A percentile compares a stretch with the other conserved stretches of the same genome.
These are phyloP conservation scores for Hecatera dysodea DNA, from an alignment of 2,888 invertebrate genomes.

Conservation along the genomic window DNA sequence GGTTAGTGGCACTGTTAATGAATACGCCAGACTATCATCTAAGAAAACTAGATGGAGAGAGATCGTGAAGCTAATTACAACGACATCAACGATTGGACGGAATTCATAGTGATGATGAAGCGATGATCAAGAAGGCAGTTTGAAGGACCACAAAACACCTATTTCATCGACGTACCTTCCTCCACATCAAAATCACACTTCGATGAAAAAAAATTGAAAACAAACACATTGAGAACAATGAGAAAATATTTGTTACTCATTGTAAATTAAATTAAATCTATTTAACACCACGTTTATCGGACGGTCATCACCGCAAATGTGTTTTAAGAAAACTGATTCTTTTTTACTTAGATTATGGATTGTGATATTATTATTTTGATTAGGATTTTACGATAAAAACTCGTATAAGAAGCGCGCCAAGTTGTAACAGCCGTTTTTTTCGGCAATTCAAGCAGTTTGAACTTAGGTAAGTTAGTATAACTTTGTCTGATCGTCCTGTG, in stretches of 20 bases:
- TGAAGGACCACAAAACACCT: neutral
- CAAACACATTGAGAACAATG: slow-evolving; percentile 37
- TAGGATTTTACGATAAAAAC: slow-evolving; percentile 27
- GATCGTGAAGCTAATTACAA: too few species aligned
- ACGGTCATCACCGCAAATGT: slow-evolving; percentile 20
- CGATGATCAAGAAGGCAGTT: too few species aligned
- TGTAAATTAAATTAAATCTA: slow-evolving; percentile 4
- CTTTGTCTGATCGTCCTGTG: neutral
- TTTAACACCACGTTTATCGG: neutral
- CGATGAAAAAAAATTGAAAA: slow-evolving; percentile 41
- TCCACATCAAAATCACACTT: slow-evolving; percentile 52
- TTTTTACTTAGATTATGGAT: slow-evolving; percentile 10
- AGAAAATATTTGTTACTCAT: slow-evolving; percentile 43
- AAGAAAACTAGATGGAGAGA: too few species aligned
- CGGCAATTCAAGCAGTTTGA: neutral
- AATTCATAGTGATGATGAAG: too few species aligned
- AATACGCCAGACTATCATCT: too few species aligned
- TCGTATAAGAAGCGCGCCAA: slow-evolving; percentile 9
- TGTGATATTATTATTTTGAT: slow-evolving; percentile 17
- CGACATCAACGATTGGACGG: too few species aligned
- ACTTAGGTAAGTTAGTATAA: neutral
- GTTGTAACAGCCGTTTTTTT: slow-evolving; percentile 6
- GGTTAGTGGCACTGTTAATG: too few species aligned
- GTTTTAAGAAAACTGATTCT: slow-evolving; percentile 22
- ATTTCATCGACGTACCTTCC: slow-evolving; percentile 39